Evolutionary conservation across 2,888 invertebrate species (phyloP).

Genomic region (Helleia helle): DNA sequence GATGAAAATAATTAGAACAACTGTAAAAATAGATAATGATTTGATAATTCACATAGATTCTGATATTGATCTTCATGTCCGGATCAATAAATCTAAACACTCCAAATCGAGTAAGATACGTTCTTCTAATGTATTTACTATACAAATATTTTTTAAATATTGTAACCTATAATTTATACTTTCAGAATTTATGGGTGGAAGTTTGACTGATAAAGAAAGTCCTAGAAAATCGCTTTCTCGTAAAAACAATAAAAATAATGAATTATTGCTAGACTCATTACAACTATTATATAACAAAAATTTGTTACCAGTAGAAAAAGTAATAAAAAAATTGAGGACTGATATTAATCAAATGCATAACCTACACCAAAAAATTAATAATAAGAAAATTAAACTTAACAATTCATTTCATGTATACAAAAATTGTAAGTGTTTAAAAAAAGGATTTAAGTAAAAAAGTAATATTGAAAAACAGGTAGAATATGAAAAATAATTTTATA

Average conservation of each 20-base stretch:
- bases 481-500: too few species aligned
- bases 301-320: conserved; percentile 5
- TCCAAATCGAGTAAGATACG: neutral
- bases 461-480: too few species aligned
- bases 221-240: neutral
- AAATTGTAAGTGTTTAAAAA: neutral
- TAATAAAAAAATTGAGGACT: conserved; percentile 11
- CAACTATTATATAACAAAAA: neutral
- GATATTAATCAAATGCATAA: conserved; percentile 12
- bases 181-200: neutral
- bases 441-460: neutral
- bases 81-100: conserved; percentile 21
- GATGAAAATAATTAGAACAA: conserved; percentile 31
- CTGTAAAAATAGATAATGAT: conserved; percentile 27
- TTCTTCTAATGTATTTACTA: neutral
- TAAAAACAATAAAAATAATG: neutral
- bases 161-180: neutral
- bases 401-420: neutral
- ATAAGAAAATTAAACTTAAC: neutral
- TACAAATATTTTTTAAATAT: neutral
- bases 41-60: conserved; percentile 37
- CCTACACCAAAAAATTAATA: neutral
- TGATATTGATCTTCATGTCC: conserved; percentile 32
- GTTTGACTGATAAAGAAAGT: neutral
- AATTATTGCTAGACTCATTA: neutral